These are phyloP conservation scores for Amphiprion clarkii DNA, from an alignment of 2,797 vertebrate genomes.

Conservation along the genomic window DNA sequence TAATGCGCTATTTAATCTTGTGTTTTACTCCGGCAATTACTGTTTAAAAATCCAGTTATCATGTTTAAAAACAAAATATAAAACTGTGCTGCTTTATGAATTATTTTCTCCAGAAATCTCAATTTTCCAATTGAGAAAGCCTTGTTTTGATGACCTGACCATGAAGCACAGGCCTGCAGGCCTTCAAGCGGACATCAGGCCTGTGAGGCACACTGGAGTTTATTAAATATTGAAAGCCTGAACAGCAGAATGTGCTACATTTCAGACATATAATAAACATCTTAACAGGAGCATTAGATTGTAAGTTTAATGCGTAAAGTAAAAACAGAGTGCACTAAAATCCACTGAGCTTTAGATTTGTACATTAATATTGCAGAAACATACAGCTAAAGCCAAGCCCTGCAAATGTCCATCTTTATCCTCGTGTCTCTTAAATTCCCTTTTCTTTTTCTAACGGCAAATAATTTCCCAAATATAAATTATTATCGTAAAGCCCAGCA, in stretches of 20 bases:
- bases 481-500: background rate
- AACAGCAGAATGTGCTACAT: too few relatives aligned
- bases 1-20: background rate
- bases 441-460: background rate
- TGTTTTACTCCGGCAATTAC: slow-evolving; percentile 6
- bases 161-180: slow-evolving; percentile 40
- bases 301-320: background rate
- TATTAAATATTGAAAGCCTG: background rate
- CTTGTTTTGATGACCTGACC: background rate
- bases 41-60: background rate
- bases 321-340: background rate
- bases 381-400: too few relatives aligned
- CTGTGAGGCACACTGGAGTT: background rate
- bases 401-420: too few relatives aligned
- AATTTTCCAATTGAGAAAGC: background rate
- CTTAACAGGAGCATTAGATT: background rate
- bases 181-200: slow-evolving; percentile 12
- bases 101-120: background rate
- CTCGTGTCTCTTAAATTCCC: background rate
- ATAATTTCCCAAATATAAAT: background rate
- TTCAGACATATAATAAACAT: background rate
- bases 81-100: background rate
- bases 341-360: background rate
- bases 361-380: background rate
- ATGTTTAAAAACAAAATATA: background rate